Conservation (phyloP, 1,140 invertebrate species). For the Nomia melanderi region DNA sequence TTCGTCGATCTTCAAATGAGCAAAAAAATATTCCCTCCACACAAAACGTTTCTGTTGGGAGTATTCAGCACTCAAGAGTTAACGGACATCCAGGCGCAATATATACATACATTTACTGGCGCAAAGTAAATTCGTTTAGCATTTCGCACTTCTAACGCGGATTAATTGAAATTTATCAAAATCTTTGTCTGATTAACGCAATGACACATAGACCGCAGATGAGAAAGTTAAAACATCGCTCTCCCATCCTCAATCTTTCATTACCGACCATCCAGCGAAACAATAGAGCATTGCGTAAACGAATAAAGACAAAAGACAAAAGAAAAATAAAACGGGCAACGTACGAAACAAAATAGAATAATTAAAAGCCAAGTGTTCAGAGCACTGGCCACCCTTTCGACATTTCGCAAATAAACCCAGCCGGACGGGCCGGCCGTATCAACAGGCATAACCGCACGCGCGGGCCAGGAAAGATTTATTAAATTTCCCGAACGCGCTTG, state of each 20-base stretch:
- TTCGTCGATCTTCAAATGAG: no score
- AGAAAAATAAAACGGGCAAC: conserved; percentile 21
- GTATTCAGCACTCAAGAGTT: no score
- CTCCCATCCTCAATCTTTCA: conserved; percentile 24
- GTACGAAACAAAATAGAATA: conserved; percentile 39
- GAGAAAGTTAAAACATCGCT: neutral
- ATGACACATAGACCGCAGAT: neutral
- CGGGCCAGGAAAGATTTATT: conserved; percentile 41
- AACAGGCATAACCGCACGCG: conserved; percentile 44
- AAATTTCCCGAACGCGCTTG: conserved; percentile 37
- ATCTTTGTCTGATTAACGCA: conserved; percentile 23
- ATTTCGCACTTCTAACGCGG: no score
- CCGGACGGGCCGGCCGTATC: neutral
- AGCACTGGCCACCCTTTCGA: neutral
- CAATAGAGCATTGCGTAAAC: conserved; percentile 32
- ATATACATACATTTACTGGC: neutral
- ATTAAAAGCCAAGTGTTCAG: conserved; percentile 40
- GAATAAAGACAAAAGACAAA: neutral
- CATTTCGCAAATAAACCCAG: conserved; percentile 31
- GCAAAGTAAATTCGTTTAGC: neutral
- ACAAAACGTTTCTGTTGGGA: no score
- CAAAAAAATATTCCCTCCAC: no score
- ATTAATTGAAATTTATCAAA: conserved; percentile 35
- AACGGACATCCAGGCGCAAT: neutral
- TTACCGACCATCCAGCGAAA: conserved; percentile 12